Conservation (phyloP, 2,888 invertebrate species). For the Stenoptilia bipunctidactyla region DNA sequence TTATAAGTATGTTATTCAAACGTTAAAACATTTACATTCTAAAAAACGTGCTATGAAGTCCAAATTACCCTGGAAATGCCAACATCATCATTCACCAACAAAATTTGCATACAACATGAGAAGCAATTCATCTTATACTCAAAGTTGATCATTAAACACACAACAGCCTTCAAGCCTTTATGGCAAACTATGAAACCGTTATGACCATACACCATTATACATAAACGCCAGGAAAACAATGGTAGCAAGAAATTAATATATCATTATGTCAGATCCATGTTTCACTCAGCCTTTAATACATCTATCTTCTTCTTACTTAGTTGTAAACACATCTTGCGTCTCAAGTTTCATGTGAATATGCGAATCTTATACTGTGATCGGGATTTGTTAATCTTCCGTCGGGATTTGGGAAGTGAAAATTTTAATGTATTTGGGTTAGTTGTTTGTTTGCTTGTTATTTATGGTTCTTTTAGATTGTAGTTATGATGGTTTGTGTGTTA, state of each 20-base stretch:
- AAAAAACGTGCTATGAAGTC: too few relatives aligned
- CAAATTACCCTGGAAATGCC: too few relatives aligned
- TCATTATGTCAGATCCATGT: conserved; percentile 66
- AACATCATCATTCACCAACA: neutral
- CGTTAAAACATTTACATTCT: too few relatives aligned
- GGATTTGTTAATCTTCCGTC: conserved; percentile 67
- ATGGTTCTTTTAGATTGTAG: too few relatives aligned
- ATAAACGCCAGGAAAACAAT: neutral
- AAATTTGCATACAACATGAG: conserved; percentile 9
- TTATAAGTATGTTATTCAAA: too few relatives aligned
- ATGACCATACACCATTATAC: conserved; percentile 46
- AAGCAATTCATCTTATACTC: conserved; percentile 42
- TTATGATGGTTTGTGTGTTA: too few relatives aligned
- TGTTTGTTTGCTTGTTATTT: too few relatives aligned
- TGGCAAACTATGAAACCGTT: conserved; percentile 66
- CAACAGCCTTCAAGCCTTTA: conserved; percentile 44
- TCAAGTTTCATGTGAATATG: conserved; percentile 48
- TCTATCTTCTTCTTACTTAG: neutral
- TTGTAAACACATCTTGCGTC: neutral
- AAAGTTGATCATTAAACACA: conserved; percentile 54
- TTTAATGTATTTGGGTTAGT: neutral
- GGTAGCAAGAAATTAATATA: conserved; percentile 62
- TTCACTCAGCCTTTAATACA: conserved; percentile 15
- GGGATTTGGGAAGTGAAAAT: too few relatives aligned
- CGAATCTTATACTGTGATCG: conserved; percentile 56